Evolutionary conservation across 2,888 invertebrate genomes (phyloP).

Genomic region (Embidobia sp.): DNA sequence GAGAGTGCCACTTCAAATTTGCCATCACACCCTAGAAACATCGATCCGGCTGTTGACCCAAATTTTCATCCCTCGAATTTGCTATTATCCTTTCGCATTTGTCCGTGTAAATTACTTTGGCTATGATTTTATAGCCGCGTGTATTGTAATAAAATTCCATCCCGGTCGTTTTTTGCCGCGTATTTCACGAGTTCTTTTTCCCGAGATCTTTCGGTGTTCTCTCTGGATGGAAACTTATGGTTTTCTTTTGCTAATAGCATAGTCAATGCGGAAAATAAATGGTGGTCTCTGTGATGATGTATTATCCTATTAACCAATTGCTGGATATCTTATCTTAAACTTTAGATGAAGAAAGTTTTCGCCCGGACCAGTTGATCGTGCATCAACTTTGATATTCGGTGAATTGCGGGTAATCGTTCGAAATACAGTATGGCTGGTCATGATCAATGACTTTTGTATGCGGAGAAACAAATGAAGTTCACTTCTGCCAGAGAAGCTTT

Average conservation of each 20-base stretch:
- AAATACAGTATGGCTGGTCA: conserved; percentile 23
- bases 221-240: conserved; percentile 39
- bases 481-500: too few relatives aligned
- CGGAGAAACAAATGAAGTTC: too few relatives aligned
- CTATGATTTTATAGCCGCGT: conserved; percentile 9
- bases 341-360: conserved; percentile 64
- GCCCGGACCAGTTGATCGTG: conserved; percentile 32
- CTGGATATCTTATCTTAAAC: conserved; percentile 42
- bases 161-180: conserved; percentile 2
- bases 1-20: conserved; percentile 12
- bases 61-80: not conserved
- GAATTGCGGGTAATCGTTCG: conserved; percentile 29
- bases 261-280: conserved; percentile 59
- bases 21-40: too few relatives aligned
- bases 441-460: too few relatives aligned
- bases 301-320: conserved; percentile 65
- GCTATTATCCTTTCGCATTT: not conserved
- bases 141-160: conserved; percentile 25
- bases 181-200: conserved; percentile 15
- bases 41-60: conserved; percentile 27
- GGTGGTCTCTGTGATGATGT: conserved; percentile 52
- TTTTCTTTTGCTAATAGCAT: conserved; percentile 49
- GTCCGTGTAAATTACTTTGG: conserved; percentile 1
- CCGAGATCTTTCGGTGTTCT: not conserved
- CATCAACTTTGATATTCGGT: conserved; percentile 48